Conservation (phyloP, 2,888 invertebrate genomes). For the Clanis bilineata region DNA sequence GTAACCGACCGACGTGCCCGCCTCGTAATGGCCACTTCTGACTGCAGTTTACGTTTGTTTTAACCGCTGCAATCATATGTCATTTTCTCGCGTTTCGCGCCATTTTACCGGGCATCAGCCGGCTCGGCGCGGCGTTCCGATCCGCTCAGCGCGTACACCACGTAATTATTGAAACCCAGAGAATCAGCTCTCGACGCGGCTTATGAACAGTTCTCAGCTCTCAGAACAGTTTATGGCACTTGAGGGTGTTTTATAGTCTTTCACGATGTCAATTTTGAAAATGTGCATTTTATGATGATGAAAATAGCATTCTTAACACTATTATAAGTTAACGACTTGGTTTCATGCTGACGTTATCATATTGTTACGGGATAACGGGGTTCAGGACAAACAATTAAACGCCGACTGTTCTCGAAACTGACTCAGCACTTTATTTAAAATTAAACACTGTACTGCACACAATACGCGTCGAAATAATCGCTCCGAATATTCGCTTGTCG, state of each 20-base stretch:
- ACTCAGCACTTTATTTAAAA: no score
- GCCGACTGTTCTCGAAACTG: no score
- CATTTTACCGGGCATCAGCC: slow-evolving; percentile 57
- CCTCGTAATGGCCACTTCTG: slow-evolving; percentile 46
- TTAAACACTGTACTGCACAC: no score
- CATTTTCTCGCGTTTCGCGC: slow-evolving; percentile 67
- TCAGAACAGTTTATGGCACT: not conserved
- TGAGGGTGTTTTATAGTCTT: not conserved
- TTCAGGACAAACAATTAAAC: no score
- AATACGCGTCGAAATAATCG: no score
- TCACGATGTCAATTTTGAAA: not conserved
- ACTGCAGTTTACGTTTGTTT: slow-evolving; percentile 60
- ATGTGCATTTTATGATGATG: not conserved
- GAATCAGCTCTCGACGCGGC: slow-evolving; percentile 34
- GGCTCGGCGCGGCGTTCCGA: slow-evolving; percentile 45
- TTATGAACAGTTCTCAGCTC: no score
- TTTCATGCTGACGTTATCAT: no score
- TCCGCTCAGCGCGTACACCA: slow-evolving; percentile 40
- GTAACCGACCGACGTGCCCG: slow-evolving; percentile 39
- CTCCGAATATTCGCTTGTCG: no score
- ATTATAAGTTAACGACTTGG: no score
- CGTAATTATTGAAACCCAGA: slow-evolving; percentile 44
- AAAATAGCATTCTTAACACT: no score
- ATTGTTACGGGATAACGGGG: no score
- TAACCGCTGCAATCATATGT: slow-evolving; percentile 69